phyloP scores from a whole-genome alignment of 2,888 invertebrate species.

The Empis livida region DNA sequence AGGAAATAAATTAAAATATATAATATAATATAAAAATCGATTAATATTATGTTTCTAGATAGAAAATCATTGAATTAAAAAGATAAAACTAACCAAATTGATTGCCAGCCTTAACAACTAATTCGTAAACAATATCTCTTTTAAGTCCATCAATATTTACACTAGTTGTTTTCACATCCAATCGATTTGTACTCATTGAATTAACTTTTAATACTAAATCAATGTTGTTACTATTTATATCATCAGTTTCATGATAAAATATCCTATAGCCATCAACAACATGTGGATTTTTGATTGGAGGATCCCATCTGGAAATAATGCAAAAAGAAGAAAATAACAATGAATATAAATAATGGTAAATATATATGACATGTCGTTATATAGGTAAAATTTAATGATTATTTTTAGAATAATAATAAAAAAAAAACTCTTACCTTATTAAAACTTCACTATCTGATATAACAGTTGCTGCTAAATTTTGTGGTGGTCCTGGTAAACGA shows the following conservation, averaged over 20 bases:
- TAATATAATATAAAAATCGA: not conserved
- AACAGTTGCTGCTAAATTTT: slow-evolving; percentile 45
- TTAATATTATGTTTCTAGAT: no score
- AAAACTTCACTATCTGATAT: slow-evolving; percentile 45
- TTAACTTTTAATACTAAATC: slow-evolving; percentile 11
- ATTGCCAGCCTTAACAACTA: slow-evolving; percentile 72
- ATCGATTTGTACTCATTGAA: slow-evolving; percentile 46
- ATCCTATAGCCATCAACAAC: slow-evolving; percentile 72
- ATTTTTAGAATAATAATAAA: not conserved
- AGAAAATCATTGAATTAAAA: no score
- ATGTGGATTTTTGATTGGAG: slow-evolving; percentile 68
- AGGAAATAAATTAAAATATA: not conserved
- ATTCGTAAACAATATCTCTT: slow-evolving; percentile 62
- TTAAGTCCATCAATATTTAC: slow-evolving; percentile 56
- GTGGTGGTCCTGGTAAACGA: slow-evolving; percentile 68
- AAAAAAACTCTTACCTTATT: slow-evolving; percentile 31
- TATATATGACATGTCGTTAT: not conserved
- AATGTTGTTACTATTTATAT: not conserved
- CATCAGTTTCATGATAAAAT: slow-evolving; percentile 55
- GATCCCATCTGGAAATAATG: slow-evolving; percentile 52
- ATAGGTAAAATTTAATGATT: no score
- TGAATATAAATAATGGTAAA: not conserved
- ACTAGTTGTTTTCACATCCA: slow-evolving; percentile 60
- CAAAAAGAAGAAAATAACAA: slow-evolving; percentile 10
- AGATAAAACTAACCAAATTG: slow-evolving; percentile 42